Percentiles rank a stretch among this genome's conserved stretches.
Evolutionary conservation across 2,113 vertebrate species (phyloP).

Genomic region (Zosterops pallidus): DNA sequence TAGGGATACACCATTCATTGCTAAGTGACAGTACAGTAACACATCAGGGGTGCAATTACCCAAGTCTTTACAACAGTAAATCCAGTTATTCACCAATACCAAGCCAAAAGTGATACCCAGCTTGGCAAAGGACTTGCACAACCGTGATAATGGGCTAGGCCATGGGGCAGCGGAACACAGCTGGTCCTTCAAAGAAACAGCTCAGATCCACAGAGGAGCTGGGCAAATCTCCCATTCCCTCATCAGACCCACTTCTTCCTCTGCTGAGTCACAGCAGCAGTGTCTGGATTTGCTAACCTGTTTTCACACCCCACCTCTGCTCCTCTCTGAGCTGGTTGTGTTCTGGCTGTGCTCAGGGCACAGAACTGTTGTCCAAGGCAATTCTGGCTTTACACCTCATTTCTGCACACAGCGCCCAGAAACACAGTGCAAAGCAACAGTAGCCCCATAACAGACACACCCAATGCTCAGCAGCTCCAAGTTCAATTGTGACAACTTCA

Average conservation of each 20-base stretch:
- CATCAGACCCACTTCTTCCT: background rate
- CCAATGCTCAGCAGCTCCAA: background rate
- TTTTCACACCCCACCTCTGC: background rate
- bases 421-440: background rate
- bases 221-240: background rate
- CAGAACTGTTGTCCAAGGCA: background rate
- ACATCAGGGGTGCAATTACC: background rate
- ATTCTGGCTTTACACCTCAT: background rate
- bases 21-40: background rate
- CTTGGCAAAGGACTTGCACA: background rate
- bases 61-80: background rate
- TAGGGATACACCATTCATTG: background rate
- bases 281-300: background rate
- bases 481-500: background rate
- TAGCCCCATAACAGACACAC: background rate
- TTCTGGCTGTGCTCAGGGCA: fast-evolving
- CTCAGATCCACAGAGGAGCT: background rate
- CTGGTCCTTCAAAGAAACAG: background rate
- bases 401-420: background rate
- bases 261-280: fast-evolving
- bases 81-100: background rate
- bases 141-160: fast-evolving
- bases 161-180: background rate
- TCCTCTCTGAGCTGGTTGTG: fast-evolving
- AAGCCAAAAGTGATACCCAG: background rate